These are phyloP conservation scores for Herminia tarsipennalis DNA, from an alignment of 2,888 invertebrate species.

Conservation along the genomic window DNA sequence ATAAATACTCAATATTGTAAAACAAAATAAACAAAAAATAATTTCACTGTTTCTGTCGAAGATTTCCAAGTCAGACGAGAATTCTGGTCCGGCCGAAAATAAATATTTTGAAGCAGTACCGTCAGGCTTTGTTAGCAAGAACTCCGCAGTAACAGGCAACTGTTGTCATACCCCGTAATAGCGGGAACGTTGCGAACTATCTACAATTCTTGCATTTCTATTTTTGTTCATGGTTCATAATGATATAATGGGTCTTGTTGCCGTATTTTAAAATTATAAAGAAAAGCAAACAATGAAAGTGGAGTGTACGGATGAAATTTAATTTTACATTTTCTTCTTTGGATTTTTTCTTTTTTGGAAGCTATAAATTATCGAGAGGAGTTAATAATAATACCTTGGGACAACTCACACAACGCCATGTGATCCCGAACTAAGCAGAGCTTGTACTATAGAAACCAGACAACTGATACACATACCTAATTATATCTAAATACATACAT, in stretches of 20 bases:
- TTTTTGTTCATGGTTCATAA: slow-evolving; percentile 30
- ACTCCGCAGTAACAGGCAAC: slow-evolving; percentile 18
- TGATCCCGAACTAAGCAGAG: too few species aligned
- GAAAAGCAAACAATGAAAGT: background rate
- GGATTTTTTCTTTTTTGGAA: too few species aligned
- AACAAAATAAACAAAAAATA: slow-evolving; percentile 30
- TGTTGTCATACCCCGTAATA: slow-evolving; percentile 3
- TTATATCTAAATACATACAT: too few species aligned
- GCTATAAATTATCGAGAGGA: too few species aligned
- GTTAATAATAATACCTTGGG: too few species aligned
- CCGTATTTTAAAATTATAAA: slow-evolving; percentile 11
- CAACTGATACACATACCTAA: too few species aligned
- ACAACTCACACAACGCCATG: too few species aligned
- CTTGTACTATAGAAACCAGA: too few species aligned
- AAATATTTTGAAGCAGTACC: slow-evolving; percentile 37
- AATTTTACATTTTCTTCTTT: too few species aligned
- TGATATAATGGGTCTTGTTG: slow-evolving; percentile 16
- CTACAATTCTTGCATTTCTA: slow-evolving; percentile 16
- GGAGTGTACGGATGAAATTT: too few species aligned
- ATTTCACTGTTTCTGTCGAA: slow-evolving; percentile 20
- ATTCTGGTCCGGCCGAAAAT: slow-evolving; percentile 22
- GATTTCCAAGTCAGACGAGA: slow-evolving; percentile 19
- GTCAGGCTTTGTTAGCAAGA: slow-evolving; percentile 29
- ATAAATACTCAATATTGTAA: too few species aligned
- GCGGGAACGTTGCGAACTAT: slow-evolving; percentile 17